These are phyloP conservation scores for Craniophora ligustri DNA, from an alignment of 2,888 invertebrate species.

Conservation along the genomic window DNA sequence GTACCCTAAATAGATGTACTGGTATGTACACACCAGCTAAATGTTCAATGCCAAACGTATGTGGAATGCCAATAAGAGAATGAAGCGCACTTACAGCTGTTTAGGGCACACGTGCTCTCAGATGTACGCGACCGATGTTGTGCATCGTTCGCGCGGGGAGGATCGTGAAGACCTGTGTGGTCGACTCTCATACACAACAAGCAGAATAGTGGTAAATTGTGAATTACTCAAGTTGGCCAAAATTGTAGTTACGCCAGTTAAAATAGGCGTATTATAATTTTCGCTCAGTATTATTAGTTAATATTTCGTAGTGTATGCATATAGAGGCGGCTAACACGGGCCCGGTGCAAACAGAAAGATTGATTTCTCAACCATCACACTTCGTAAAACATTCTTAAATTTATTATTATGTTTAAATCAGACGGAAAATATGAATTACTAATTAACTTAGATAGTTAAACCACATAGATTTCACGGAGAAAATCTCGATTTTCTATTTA, in stretches of 20 bases:
- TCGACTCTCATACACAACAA: slow-evolving; percentile 53
- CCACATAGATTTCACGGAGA: slow-evolving; percentile 78
- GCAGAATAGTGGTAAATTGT: slow-evolving; percentile 62
- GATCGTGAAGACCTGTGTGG: slow-evolving; percentile 48
- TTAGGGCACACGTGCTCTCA: slow-evolving; percentile 9
- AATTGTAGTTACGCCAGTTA: slow-evolving; percentile 79
- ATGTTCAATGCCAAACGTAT: neutral
- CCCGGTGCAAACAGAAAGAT: slow-evolving; percentile 71
- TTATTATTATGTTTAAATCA: slow-evolving; percentile 46
- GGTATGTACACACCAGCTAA: slow-evolving; percentile 1
- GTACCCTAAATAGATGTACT: slow-evolving; percentile 19
- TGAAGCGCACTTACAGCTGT: slow-evolving; percentile 1
- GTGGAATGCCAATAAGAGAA: neutral
- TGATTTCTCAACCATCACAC: slow-evolving; percentile 60
- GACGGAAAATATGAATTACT: slow-evolving; percentile 35
- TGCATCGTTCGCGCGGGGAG: slow-evolving; percentile 23
- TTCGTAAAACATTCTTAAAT: slow-evolving; percentile 53
- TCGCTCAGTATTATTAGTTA: slow-evolving; percentile 84
- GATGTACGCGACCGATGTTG: slow-evolving; percentile 13
- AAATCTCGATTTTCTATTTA: slow-evolving; percentile 81
- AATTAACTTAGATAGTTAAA: slow-evolving; percentile 65
- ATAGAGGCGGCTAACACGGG: slow-evolving; percentile 71
- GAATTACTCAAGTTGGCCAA: slow-evolving; percentile 85
- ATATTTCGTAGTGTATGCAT: slow-evolving; percentile 67
- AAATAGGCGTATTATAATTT: slow-evolving; percentile 80